A percentile compares a stretch with the other conserved stretches of the same genome.
These are phyloP conservation scores for Volucella zonaria DNA, from an alignment of 2,888 invertebrate genomes.

Conservation along the genomic window DNA sequence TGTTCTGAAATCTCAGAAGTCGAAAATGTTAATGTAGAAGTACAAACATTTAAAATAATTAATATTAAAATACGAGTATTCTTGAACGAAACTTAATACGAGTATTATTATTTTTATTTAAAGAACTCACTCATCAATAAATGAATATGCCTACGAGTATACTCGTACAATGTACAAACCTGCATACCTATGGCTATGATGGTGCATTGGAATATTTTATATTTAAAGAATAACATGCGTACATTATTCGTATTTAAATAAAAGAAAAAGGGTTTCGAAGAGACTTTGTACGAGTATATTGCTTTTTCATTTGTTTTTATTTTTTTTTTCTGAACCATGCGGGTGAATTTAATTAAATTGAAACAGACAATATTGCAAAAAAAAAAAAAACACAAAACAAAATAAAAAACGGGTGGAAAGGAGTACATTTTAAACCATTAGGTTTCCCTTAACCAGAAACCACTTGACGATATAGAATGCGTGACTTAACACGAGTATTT, in stretches of 20 bases:
- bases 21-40: too few species aligned
- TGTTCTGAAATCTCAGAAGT: too few species aligned
- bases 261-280: constrained; percentile 3
- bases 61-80: too few species aligned
- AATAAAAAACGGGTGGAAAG: constrained; percentile 16
- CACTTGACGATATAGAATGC: constrained; percentile 69
- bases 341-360: constrained; percentile 68
- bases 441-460: constrained; percentile 59
- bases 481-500: constrained; percentile 72
- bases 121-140: too few species aligned
- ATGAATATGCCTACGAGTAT: too few species aligned
- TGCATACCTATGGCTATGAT: too few species aligned
- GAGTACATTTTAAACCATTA: constrained; percentile 62
- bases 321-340: constrained; percentile 27
- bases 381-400: too few species aligned
- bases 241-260: neutral
- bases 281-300: constrained; percentile 21
- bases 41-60: too few species aligned
- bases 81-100: too few species aligned
- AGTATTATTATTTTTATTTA: too few species aligned
- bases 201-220: neutral
- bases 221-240: neutral
- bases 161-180: too few species aligned
- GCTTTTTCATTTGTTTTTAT: constrained; percentile 39
- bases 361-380: constrained; percentile 62